These are phyloP conservation scores for Bradypus variegatus DNA, from an alignment of 2,797 vertebrate species.

Conservation along the genomic window DNA sequence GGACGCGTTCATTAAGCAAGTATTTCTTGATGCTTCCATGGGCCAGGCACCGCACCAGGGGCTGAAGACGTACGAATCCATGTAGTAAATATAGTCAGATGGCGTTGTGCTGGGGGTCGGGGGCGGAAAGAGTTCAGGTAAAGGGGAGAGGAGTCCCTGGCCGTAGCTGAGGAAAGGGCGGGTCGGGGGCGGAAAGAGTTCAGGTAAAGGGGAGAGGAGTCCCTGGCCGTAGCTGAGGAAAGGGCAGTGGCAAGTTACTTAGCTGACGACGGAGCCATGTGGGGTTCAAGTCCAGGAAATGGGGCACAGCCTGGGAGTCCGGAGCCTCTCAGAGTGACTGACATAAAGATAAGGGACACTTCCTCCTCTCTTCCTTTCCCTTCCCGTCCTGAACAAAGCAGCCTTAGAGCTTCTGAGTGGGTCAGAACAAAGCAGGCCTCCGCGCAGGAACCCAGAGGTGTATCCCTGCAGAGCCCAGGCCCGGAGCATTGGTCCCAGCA, in stretches of 20 bases:
- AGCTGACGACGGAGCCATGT: neutral
- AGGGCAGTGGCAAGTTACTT: neutral
- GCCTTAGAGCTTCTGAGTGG: neutral
- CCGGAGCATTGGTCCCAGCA: neutral
- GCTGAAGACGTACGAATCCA: neutral
- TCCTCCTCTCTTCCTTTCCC: neutral
- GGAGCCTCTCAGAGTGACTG: neutral
- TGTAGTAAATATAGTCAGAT: neutral
- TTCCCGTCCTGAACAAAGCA: neutral
- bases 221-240: accelerated
- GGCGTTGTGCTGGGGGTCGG: neutral
- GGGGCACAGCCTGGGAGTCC: neutral
- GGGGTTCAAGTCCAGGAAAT: neutral
- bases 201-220: neutral
- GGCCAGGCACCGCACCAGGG: neutral
- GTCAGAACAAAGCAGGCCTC: neutral
- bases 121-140: neutral
- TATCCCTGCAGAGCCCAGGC: neutral
- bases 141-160: neutral
- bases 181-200: neutral
- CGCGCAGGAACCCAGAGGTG: neutral
- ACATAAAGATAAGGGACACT: neutral
- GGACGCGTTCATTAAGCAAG: neutral
- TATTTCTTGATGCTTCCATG: neutral
- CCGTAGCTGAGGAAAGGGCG: accelerated